Evolutionary conservation across 2,113 vertebrate genomes (phyloP).

Genomic region (Scolopax mira): DNA sequence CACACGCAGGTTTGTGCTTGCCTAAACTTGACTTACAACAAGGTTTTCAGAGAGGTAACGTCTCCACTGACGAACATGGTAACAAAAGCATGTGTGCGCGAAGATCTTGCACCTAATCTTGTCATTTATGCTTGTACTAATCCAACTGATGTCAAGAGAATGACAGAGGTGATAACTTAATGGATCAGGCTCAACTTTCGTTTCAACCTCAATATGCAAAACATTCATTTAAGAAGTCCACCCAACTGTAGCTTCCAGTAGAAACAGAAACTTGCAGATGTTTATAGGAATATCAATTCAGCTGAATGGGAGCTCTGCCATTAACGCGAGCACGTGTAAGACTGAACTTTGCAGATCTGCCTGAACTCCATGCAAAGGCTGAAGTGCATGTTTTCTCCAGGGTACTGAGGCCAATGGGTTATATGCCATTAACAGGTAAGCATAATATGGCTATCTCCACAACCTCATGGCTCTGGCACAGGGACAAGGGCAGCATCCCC

Average conservation of each 20-base stretch:
- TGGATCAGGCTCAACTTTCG: background rate
- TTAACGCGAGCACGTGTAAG: background rate
- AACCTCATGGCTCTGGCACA: background rate
- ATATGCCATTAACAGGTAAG: background rate
- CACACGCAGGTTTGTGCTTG: background rate
- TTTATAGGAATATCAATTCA: slow-evolving; percentile 33
- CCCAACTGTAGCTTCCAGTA: slow-evolving; percentile 12
- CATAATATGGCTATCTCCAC: background rate
- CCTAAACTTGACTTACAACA: slow-evolving; percentile 22
- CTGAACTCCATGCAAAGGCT: background rate
- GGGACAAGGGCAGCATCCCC: background rate
- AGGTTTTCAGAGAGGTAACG: slow-evolving; percentile 55
- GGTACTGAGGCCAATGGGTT: background rate
- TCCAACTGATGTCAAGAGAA: slow-evolving; percentile 25
- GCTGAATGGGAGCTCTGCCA: background rate
- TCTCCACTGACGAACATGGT: slow-evolving; percentile 39
- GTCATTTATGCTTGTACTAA: slow-evolving; percentile 6
- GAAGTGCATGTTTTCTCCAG: background rate
- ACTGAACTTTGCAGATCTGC: background rate
- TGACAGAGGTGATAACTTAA: slow-evolving; percentile 5
- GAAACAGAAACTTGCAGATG: slow-evolving; percentile 22
- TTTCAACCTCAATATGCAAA: slow-evolving; percentile 44
- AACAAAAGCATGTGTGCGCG: slow-evolving; percentile 45
- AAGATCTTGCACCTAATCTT: slow-evolving; percentile 10
- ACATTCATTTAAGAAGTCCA: slow-evolving; percentile 35